Percentiles rank a stretch among this genome's conserved stretches.
phyloP scores from a whole-genome alignment of 2,113 vertebrate species.

The Oryzias celebensis region DNA sequence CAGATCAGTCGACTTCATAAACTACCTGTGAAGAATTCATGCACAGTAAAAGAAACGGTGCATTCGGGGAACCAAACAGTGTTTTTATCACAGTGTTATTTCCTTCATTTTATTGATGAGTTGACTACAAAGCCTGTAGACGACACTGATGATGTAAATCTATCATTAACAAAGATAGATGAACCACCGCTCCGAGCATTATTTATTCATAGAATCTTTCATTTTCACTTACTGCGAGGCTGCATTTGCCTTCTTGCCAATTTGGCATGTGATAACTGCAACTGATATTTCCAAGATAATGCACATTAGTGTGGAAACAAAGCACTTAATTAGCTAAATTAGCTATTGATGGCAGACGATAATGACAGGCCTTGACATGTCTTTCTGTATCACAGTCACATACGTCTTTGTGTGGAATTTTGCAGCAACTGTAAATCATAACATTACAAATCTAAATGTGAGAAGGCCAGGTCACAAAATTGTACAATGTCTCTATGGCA shows the following conservation, averaged over 20 bases:
- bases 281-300: neutral
- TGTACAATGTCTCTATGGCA: constrained; percentile 45
- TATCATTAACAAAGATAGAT: constrained; percentile 28
- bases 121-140: constrained; percentile 16
- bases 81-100: constrained; percentile 36
- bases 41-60: neutral
- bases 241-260: neutral
- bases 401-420: neutral
- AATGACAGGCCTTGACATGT: neutral
- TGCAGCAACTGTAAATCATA: neutral
- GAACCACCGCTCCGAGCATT: constrained; percentile 7
- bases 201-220: constrained; percentile 19
- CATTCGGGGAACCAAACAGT: constrained; percentile 8
- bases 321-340: neutral
- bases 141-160: constrained; percentile 26
- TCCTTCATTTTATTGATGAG: constrained; percentile 32
- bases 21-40: neutral
- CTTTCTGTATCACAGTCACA: neutral
- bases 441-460: constrained; percentile 2
- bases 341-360: constrained; percentile 3
- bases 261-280: neutral
- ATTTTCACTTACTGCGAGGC: constrained; percentile 14
- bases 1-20: neutral
- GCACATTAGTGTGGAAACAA: constrained; percentile 2
- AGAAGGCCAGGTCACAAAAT: constrained; percentile 26